phyloP scores from a whole-genome alignment of 2,797 vertebrate genomes.

The Chanos chanos region DNA sequence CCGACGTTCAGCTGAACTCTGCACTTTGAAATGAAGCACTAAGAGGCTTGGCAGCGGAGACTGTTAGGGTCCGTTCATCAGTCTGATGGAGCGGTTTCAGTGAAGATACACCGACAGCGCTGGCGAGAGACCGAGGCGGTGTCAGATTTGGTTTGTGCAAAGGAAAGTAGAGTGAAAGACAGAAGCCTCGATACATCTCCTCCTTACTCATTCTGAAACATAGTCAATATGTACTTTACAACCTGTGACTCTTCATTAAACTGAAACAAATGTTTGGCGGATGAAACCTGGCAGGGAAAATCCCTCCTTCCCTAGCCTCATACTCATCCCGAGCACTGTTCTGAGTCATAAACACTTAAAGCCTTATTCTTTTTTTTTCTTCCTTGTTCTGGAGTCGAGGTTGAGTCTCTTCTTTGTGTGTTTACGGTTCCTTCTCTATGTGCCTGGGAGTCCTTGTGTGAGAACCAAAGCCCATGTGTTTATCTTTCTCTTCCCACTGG shows the following conservation, averaged over 20 bases:
- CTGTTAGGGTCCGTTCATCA: constrained; percentile 28
- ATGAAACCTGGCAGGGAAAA: constrained; percentile 22
- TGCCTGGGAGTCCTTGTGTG: no score
- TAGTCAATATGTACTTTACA: constrained; percentile 46
- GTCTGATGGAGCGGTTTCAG: constrained; percentile 17
- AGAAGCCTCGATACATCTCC: constrained; percentile 29
- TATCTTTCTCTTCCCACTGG: no score
- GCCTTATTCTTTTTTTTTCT: no score
- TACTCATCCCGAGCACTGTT: constrained; percentile 2
- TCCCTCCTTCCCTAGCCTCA: constrained; percentile 17
- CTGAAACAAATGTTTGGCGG: constrained; percentile 40
- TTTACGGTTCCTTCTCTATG: no score
- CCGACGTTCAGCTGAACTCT: constrained; percentile 28
- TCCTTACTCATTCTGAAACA: constrained; percentile 41
- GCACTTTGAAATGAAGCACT: constrained; percentile 31
- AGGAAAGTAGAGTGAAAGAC: background rate
- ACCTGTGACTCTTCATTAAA: constrained; percentile 37
- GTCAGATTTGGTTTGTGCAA: constrained; percentile 19
- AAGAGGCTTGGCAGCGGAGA: background rate
- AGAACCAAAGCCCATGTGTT: no score
- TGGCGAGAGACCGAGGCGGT: constrained; percentile 18
- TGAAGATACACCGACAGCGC: constrained; percentile 10
- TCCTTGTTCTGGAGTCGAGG: no score
- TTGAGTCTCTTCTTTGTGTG: no score
- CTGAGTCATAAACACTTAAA: constrained; percentile 21